Base-by-base conservation (phyloP, 1,140 invertebrate genomes). In the Acromyrmex echinatior region DNA sequence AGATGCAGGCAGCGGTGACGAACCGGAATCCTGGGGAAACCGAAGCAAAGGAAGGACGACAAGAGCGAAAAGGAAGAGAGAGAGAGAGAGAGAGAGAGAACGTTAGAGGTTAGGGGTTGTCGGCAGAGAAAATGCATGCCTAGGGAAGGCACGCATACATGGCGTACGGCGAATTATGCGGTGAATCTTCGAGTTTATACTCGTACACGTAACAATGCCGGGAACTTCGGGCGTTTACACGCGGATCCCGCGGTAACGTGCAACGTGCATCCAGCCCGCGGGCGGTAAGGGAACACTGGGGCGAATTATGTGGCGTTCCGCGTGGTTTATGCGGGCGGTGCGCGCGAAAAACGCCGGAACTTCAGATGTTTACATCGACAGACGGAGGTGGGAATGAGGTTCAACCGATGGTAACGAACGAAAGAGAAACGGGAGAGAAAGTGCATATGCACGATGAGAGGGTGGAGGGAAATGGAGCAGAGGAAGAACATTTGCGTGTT, bases 161-260 rank as follows among this genome's bases (percentile, higher is more conserved):
- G 21, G 78, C 18, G 56, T 53, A 74, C 39, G 39, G 77, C 60
- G 70, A 84, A 84, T 84, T 84, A 84, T 84, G 80, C 80, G 80
- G 70, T 62, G 80, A 74, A 84, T 84, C 70, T 84, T 84, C 80
- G 80, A 84, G 80, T 84, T 84, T 84, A 74, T 84, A 84, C 70
- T 84, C 68, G 68, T 82, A 35, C 56, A 82, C 70, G 56, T 74
- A 84, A 84, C 80, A 84, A 84, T 84, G 80, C 80, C 80, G 80
- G 70, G 80, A 84, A 84, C 80, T 84, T 84, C 7, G 80, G 70
- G 80, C 80, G 80, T 84, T 84, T 84, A 74, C 56, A 84, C 70
- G 66, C 39, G 68, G 80, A 82, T 82, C 68, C 68, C 68, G 80
- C 80, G 80, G 80, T 58, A 84, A 84, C 70, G 66, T 58, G 79